phyloP scores from a whole-genome alignment of 1,140 invertebrate species.

The Homarus americanus region DNA sequence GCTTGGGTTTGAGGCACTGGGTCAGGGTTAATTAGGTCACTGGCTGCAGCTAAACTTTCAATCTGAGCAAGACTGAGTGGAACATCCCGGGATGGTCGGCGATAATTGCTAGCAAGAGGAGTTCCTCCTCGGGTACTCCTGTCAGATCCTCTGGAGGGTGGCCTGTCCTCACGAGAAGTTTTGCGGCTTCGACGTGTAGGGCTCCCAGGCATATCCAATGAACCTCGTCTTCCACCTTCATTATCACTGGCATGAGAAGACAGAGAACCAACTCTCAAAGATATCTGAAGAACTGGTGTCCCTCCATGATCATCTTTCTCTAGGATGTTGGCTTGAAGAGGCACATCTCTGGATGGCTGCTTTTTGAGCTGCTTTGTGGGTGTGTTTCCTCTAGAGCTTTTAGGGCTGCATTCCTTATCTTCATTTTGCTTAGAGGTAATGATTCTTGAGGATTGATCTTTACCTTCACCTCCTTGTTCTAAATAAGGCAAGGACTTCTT shows the following conservation, averaged over 20 bases:
- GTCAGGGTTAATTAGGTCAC: slow-evolving; percentile 20
- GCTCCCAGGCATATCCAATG: not conserved
- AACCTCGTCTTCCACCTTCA: not conserved
- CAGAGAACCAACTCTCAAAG: not conserved
- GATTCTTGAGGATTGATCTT: not conserved
- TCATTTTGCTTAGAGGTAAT: not conserved
- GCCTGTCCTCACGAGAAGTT: slow-evolving; percentile 44
- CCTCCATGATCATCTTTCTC: not conserved
- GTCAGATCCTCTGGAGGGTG: slow-evolving; percentile 45
- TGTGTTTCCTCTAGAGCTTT: slow-evolving; percentile 31
- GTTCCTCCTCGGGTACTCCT: slow-evolving; percentile 22
- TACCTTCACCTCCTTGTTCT: not conserved
- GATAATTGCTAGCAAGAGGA: not conserved
- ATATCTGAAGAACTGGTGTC: not conserved
- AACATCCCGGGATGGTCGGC: slow-evolving; percentile 64
- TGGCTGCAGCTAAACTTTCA: slow-evolving; percentile 18
- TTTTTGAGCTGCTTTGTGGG: slow-evolving; percentile 47
- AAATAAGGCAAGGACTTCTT: slow-evolving; percentile 18
- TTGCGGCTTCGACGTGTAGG: not conserved
- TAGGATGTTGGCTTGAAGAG: slow-evolving; percentile 13
- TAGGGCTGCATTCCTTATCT: not conserved
- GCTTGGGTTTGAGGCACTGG: slow-evolving; percentile 28
- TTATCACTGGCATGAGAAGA: not conserved
- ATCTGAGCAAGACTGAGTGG: slow-evolving; percentile 48
- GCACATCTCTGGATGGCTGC: slow-evolving; percentile 60